These are phyloP conservation scores for Trichonephila inaurata DNA, from an alignment of 1,140 invertebrate genomes.

Conservation along the genomic window DNA sequence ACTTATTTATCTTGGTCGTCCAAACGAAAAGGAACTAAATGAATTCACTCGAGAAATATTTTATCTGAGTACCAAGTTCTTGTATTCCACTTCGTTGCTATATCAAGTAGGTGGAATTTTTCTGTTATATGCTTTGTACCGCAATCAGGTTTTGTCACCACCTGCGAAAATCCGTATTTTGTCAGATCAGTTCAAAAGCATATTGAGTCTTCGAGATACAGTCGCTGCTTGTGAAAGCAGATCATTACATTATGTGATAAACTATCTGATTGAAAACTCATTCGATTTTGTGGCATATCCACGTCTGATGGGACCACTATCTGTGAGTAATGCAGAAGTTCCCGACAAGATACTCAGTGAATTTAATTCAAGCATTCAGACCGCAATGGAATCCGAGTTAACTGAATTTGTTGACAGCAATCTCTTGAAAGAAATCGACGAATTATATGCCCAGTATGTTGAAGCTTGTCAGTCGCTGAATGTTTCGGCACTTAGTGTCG, in stretches of 20 bases:
- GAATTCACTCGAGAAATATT: slow-evolving; percentile 40
- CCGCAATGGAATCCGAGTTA: background rate
- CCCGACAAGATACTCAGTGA: background rate
- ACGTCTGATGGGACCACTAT: background rate
- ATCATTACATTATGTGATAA: background rate
- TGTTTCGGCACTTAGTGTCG: background rate
- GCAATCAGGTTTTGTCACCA: background rate
- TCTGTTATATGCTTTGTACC: slow-evolving; percentile 12
- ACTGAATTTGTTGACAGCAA: background rate
- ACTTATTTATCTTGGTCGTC: background rate
- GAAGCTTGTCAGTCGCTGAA: background rate
- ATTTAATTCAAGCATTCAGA: background rate
- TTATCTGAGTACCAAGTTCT: background rate
- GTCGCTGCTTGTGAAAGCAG: background rate
- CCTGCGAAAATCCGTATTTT: background rate
- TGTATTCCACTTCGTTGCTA: background rate
- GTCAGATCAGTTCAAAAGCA: background rate
- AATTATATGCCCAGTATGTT: background rate
- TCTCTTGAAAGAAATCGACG: background rate
- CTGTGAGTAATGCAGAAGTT: background rate
- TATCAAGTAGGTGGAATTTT: background rate
- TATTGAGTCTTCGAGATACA: background rate
- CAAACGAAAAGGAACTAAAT: background rate
- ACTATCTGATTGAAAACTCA: background rate
- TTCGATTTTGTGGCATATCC: slow-evolving; percentile 24